These are phyloP conservation scores for Zoroaster sp. DNA, from an alignment of 53 echinoderm and acorn worm species.

Conservation along the genomic window DNA sequence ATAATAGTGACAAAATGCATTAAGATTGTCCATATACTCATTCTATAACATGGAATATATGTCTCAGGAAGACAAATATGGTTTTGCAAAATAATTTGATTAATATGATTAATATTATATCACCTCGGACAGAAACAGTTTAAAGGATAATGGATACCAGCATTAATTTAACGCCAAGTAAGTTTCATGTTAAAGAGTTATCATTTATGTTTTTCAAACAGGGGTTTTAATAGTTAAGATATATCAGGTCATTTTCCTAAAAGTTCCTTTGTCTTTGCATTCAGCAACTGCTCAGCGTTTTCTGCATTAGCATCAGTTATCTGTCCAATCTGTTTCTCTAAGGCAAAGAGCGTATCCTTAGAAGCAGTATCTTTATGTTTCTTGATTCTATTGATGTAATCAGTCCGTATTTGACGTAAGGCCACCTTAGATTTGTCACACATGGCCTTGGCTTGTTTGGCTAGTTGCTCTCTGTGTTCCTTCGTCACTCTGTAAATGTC, in stretches of 20 bases:
- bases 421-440: conserved; percentile 87
- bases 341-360: conserved; percentile 82
- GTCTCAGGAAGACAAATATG: no score
- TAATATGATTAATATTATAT: no score
- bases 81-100: no score
- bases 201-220: background rate
- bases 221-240: background rate
- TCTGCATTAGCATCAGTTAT: conserved; percentile 65
- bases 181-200: no score
- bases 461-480: conserved; percentile 88
- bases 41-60: no score
- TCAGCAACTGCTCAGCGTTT: conserved; percentile 68
- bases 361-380: conserved; percentile 76
- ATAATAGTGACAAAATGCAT: no score
- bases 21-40: no score
- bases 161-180: no score
- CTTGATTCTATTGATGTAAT: conserved; percentile 58
- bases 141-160: no score
- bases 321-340: conserved; percentile 92
- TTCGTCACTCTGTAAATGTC: conserved; percentile 96
- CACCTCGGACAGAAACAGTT: no score
- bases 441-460: conserved; percentile 82
- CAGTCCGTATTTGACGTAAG: conserved; percentile 66
- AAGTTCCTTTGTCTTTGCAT: conserved; percentile 80
- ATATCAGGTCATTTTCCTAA: conserved; percentile 61